Percentiles rank a stretch among this genome's conserved stretches.
Conservation (phyloP, 2,113 vertebrate species). For the Phalacrocorax carbo region DNA sequence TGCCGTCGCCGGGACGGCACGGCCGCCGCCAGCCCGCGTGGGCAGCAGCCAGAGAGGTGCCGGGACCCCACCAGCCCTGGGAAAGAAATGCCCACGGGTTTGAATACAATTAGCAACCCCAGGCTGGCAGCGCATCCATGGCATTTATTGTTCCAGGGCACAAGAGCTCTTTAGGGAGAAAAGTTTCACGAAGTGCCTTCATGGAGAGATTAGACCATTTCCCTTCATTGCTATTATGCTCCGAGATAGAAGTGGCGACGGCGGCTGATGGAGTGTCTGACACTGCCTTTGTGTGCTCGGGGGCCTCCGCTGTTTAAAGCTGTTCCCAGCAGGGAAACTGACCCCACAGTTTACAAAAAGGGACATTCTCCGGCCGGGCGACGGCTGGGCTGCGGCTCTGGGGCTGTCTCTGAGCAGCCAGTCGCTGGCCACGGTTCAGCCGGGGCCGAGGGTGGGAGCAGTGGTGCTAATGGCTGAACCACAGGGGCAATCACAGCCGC, state of each 20-base stretch:
- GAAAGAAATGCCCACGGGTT: conserved; percentile 25
- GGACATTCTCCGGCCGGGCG: not conserved
- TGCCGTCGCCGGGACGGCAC: not conserved
- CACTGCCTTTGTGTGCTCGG: conserved; percentile 9
- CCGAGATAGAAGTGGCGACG: conserved; percentile 38
- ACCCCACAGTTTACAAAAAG: not conserved
- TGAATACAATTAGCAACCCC: not conserved
- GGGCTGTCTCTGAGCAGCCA: not conserved
- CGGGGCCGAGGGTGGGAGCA: not conserved
- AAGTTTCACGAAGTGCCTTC: not conserved
- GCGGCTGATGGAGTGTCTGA: conserved; percentile 37
- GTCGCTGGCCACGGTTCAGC: not conserved
- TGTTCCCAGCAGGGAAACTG: not conserved
- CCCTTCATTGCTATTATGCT: conserved; percentile 14
- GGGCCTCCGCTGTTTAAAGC: not conserved
- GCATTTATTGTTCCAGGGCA: conserved; percentile 59
- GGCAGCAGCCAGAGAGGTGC: not conserved
- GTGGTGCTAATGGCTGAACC: not conserved
- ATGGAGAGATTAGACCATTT: not conserved
- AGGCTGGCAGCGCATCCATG: conserved; percentile 17
- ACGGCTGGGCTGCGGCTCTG: not conserved
- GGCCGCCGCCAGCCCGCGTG: not conserved
- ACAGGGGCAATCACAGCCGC: accelerated
- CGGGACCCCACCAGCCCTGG: not conserved
- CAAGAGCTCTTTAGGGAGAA: conserved; percentile 23